Evolutionary conservation across 1,140 invertebrate species (phyloP).

Genomic region (Octopus sinensis): DNA sequence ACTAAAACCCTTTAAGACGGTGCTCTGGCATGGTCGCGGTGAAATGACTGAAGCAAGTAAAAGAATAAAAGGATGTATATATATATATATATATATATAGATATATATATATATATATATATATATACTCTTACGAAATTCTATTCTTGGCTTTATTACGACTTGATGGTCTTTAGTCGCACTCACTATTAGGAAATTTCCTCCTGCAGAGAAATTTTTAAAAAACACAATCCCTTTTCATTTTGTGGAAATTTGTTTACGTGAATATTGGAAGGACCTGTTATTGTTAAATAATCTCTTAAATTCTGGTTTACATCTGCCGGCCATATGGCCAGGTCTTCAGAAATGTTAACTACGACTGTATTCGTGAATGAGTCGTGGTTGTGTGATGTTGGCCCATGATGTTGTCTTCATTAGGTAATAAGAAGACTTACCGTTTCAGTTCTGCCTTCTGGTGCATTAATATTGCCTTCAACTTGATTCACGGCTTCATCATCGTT

Average conservation of each 20-base stretch:
- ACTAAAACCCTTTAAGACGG: too few species aligned
- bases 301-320: not conserved
- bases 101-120: too few species aligned
- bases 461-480: not conserved
- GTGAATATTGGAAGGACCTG: not conserved
- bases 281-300: not conserved
- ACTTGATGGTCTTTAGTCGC: too few species aligned
- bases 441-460: not conserved
- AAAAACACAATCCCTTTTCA: too few species aligned
- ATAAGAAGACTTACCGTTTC: not conserved
- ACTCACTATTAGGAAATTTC: too few species aligned
- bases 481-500: not conserved
- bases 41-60: too few species aligned
- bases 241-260: not conserved
- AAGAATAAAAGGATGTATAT: too few species aligned
- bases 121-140: too few species aligned
- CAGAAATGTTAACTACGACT: not conserved
- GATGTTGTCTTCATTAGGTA: not conserved
- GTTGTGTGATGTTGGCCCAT: not conserved
- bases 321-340: not conserved
- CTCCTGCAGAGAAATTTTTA: too few species aligned
- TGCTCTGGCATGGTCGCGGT: too few species aligned
- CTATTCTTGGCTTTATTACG: too few species aligned
- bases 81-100: too few species aligned
- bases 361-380: not conserved